phyloP scores from a whole-genome alignment of 2,797 vertebrate species.

The Harpagifer antarcticus region DNA sequence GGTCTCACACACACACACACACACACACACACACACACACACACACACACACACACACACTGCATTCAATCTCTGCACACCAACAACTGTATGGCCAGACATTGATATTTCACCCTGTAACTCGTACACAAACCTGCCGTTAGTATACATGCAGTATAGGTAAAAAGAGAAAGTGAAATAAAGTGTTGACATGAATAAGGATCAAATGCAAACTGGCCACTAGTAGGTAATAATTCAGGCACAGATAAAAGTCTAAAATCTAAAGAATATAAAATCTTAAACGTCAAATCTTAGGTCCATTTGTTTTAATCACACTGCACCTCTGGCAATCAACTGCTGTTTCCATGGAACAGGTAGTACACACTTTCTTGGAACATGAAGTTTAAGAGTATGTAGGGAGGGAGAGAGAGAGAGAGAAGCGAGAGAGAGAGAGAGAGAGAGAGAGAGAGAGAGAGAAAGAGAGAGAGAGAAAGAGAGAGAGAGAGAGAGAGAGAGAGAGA shows the following conservation, averaged over 20 bases:
- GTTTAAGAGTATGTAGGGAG: not conserved
- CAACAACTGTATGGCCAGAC: not conserved
- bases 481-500: too few relatives aligned
- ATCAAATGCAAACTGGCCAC: not conserved
- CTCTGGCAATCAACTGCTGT: constrained; percentile 76
- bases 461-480: constrained; percentile 15
- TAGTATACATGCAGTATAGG: not conserved
- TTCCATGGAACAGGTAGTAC: constrained; percentile 80
- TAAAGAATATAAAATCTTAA: too few relatives aligned
- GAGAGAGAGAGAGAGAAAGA: constrained; percentile 30
- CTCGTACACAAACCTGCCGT: not conserved
- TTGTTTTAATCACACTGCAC: constrained; percentile 65
- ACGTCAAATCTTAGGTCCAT: constrained; percentile 3
- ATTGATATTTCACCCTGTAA: constrained; percentile 4
- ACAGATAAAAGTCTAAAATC: not conserved
- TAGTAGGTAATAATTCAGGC: not conserved
- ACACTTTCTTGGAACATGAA: constrained; percentile 60
- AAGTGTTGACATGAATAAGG: not conserved
- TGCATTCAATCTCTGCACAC: constrained; percentile 16
- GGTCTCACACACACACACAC: too few relatives aligned
- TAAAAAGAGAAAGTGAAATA: not conserved
- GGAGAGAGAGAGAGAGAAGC: constrained; percentile 26
- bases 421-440: constrained; percentile 23
- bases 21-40: too few relatives aligned
- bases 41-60: constrained; percentile 22